A percentile compares a stretch with the other conserved stretches of the same genome.
phyloP scores from a whole-genome alignment of 2,888 invertebrate species.

The Hypomecis punctinalis region DNA sequence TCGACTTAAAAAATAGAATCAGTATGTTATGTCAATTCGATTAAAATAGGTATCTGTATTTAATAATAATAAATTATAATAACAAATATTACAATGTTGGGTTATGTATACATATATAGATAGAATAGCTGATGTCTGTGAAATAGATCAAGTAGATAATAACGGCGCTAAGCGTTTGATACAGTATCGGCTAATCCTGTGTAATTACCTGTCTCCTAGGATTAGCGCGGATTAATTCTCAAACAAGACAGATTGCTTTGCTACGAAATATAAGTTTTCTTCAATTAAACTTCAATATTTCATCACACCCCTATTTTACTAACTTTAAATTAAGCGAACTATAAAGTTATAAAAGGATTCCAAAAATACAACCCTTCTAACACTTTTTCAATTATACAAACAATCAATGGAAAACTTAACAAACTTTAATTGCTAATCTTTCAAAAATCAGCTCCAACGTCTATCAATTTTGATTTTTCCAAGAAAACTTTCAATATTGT shows the following conservation, averaged over 20 bases:
- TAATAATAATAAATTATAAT: no score
- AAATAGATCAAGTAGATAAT: conserved; percentile 58
- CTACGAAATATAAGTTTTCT: no score
- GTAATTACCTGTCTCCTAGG: conserved; percentile 15
- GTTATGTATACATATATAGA: no score
- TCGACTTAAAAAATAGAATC: no score
- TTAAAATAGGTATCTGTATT: no score
- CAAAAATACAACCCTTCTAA: background rate
- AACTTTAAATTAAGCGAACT: no score
- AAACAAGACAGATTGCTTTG: background rate
- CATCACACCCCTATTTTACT: no score
- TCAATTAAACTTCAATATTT: no score
- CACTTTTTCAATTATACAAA: background rate
- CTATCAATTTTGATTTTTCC: conserved; percentile 11
- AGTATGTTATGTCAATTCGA: no score
- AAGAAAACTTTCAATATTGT: conserved; percentile 21
- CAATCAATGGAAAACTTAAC: background rate
- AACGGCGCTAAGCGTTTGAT: conserved; percentile 23
- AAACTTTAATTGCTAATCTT: conserved; percentile 6
- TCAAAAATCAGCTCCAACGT: background rate
- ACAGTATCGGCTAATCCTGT: conserved; percentile 22
- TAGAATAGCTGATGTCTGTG: background rate
- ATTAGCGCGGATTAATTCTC: conserved; percentile 7
- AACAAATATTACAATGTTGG: no score
- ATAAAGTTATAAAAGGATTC: no score